phyloP scores from a whole-genome alignment of 2,888 invertebrate species.

The Scaptomyza polygonia region DNA sequence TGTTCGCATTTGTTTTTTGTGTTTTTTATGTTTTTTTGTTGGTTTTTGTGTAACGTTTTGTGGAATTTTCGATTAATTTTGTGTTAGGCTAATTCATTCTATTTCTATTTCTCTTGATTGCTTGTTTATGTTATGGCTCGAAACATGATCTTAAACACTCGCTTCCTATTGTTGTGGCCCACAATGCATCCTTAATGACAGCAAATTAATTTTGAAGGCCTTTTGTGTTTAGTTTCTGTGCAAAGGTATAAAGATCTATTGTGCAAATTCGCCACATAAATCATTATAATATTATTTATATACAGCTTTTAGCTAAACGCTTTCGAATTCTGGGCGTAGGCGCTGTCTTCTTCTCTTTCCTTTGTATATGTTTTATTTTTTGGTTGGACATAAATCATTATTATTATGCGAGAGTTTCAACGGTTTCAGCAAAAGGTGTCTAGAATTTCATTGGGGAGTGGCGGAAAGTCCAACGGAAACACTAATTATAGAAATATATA shows the following conservation, averaged over 20 bases:
- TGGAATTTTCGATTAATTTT: constrained; percentile 40
- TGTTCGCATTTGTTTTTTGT: constrained; percentile 14
- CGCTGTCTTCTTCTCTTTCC: constrained; percentile 27
- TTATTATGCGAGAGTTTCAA: constrained; percentile 61
- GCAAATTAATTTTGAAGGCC: constrained; percentile 71
- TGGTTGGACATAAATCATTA: constrained; percentile 65
- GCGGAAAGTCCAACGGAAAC: constrained; percentile 19
- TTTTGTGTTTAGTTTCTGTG: constrained; percentile 26
- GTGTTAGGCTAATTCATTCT: constrained; percentile 16
- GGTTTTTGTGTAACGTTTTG: constrained; percentile 42
- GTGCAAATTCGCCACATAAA: constrained; percentile 70
- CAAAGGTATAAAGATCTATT: constrained; percentile 43
- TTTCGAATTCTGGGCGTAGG: constrained; percentile 58
- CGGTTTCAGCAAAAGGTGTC: constrained; percentile 49
- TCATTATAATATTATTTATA: constrained; percentile 65
- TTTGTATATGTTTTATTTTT: constrained; percentile 33
- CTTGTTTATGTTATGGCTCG: constrained; percentile 18
- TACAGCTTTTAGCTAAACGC: constrained; percentile 69
- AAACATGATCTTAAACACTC: constrained; percentile 65
- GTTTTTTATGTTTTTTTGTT: constrained; percentile 26
- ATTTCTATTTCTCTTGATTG: constrained; percentile 4
- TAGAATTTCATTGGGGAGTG: constrained; percentile 59
- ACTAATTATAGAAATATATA: constrained; percentile 1
- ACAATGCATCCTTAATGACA: constrained; percentile 71
- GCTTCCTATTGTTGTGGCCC: constrained; percentile 46